phyloP scores from a whole-genome alignment of 2,113 vertebrate genomes.

The Aspidoscelis tigris region DNA sequence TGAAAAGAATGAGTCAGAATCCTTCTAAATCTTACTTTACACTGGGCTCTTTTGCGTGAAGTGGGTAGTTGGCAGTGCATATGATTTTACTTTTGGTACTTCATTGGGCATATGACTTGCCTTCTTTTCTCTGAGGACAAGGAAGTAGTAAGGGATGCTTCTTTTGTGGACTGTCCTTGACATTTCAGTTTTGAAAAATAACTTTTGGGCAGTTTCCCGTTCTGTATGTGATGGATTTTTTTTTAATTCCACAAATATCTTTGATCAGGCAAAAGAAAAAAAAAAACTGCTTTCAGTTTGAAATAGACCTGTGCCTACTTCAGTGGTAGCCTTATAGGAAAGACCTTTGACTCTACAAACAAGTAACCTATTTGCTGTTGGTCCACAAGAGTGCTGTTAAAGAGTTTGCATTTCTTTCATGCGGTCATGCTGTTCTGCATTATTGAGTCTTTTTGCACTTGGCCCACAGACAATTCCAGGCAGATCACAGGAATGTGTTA shows the following conservation, averaged over 20 bases:
- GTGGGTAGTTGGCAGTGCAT: neutral
- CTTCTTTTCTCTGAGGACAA: neutral
- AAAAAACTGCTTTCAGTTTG: neutral
- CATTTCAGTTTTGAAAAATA: neutral
- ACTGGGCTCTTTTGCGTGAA: neutral
- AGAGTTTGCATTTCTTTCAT: no score
- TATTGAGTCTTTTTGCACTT: no score
- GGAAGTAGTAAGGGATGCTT: neutral
- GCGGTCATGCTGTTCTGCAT: no score
- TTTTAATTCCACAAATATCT: neutral
- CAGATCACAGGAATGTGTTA: no score
- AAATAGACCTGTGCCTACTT: neutral
- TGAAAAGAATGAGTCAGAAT: neutral
- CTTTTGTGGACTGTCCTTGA: neutral
- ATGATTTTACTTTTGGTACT: neutral
- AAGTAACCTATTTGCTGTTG: no score
- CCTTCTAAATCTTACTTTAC: neutral
- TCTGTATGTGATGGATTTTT: neutral
- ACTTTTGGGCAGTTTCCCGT: no score
- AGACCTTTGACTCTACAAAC: neutral
- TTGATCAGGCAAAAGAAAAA: neutral
- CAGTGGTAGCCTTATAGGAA: no score
- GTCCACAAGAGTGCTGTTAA: no score
- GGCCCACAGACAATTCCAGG: no score
- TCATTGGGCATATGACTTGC: neutral